phyloP scores from a whole-genome alignment of 2,797 vertebrate genomes.

The Oreochromis mossambicus region DNA sequence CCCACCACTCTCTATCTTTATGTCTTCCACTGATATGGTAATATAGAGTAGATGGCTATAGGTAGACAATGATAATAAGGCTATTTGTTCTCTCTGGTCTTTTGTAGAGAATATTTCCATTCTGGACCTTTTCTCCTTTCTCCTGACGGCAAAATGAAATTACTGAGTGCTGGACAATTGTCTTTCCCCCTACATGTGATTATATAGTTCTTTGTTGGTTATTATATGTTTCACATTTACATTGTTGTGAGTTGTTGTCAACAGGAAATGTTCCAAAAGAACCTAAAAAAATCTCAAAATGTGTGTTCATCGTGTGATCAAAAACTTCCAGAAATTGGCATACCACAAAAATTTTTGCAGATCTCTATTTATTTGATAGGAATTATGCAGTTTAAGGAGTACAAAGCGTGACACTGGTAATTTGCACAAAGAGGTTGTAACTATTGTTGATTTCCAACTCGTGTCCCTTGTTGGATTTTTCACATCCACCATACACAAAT shows the following conservation, averaged over 20 bases:
- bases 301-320: neutral
- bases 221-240: neutral
- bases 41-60: slow-evolving; percentile 37
- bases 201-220: neutral
- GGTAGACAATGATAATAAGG: slow-evolving; percentile 28
- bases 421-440: neutral
- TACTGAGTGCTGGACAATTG: neutral
- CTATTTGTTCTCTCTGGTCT: slow-evolving; percentile 21
- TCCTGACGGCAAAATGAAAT: slow-evolving; percentile 15
- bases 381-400: neutral
- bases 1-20: slow-evolving; percentile 18
- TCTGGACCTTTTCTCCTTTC: slow-evolving; percentile 4
- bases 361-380: neutral
- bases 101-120: slow-evolving; percentile 49
- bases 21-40: slow-evolving; percentile 50
- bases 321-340: neutral
- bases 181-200: neutral
- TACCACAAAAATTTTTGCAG: accelerated
- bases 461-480: neutral
- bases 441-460: neutral
- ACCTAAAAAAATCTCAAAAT: neutral
- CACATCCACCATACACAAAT: neutral
- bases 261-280: neutral
- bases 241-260: neutral
- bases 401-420: neutral